A percentile compares a stretch with the other conserved stretches of the same genome.
Conservation (phyloP, 2,888 invertebrate species). For the Calameuta pallipes region DNA sequence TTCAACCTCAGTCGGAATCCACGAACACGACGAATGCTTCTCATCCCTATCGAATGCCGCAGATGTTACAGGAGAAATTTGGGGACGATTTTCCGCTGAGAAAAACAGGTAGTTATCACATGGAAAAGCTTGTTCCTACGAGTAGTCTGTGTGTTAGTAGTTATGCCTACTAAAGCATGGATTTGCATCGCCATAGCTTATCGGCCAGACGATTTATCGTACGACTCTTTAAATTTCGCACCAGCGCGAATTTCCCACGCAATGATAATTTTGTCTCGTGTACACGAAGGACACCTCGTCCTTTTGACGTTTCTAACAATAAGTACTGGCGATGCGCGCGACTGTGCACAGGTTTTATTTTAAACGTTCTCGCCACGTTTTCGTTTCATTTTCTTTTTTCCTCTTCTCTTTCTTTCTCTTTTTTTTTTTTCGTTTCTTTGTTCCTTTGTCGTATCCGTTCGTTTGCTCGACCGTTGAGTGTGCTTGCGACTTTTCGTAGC, state of each 20-base stretch:
- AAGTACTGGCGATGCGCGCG: constrained; percentile 17
- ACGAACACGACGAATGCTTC: constrained; percentile 68
- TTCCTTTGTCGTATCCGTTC: constrained; percentile 3
- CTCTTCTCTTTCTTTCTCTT: not conserved
- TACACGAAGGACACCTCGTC: not conserved
- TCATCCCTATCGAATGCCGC: constrained; percentile 79
- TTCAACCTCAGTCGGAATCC: constrained; percentile 61
- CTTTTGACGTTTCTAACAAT: not conserved
- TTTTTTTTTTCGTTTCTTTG: constrained; percentile 9
- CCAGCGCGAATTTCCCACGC: not conserved
- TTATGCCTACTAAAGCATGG: constrained; percentile 59
- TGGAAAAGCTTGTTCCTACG: not conserved
- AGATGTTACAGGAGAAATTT: constrained; percentile 71
- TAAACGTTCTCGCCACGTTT: constrained; percentile 10
- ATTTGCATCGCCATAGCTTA: constrained; percentile 21
- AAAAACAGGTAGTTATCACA: constrained; percentile 85
- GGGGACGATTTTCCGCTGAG: constrained; percentile 90
- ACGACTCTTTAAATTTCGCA: not conserved
- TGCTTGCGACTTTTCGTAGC: constrained; percentile 15
- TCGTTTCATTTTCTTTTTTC: constrained; percentile 5
- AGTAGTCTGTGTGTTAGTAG: constrained; percentile 35
- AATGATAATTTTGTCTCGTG: not conserved
- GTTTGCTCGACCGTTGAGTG: constrained; percentile 12
- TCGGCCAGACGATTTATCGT: constrained; percentile 6
- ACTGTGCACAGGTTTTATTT: constrained; percentile 14